phyloP scores from a whole-genome alignment of 2,113 vertebrate genomes.

The Xiphophorus hellerii region DNA sequence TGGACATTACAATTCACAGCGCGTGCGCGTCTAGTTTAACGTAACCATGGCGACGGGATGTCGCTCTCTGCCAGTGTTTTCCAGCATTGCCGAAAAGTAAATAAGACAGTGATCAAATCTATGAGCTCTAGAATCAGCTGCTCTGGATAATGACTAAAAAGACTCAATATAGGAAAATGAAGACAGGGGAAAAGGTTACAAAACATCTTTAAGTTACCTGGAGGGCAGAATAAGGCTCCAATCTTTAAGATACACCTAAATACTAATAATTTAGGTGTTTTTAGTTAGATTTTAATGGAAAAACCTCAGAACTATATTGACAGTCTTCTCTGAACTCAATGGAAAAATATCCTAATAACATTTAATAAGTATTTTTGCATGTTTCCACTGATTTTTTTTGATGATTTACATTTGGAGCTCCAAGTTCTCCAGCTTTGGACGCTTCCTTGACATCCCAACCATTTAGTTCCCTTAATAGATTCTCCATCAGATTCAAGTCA shows the following conservation, averaged over 20 bases:
- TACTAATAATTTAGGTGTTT: background rate
- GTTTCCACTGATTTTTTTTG: background rate
- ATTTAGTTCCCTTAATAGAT: background rate
- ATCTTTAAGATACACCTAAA: background rate
- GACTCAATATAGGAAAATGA: too few species aligned
- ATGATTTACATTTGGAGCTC: background rate
- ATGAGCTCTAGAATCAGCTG: too few species aligned
- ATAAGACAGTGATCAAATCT: background rate
- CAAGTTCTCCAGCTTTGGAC: background rate
- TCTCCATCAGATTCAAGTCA: background rate
- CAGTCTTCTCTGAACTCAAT: too few species aligned
- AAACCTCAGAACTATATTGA: too few species aligned
- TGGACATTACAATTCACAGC: conserved; percentile 46
- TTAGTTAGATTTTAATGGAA: background rate
- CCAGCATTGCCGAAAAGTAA: background rate
- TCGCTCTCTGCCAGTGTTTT: conserved; percentile 7
- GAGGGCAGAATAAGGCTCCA: too few species aligned
- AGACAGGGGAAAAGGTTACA: background rate
- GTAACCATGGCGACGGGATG: conserved; percentile 53
- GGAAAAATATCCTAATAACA: too few species aligned
- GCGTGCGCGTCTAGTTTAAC: conserved; percentile 12
- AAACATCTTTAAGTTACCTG: background rate
- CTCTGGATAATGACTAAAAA: too few species aligned
- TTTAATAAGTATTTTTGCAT: background rate
- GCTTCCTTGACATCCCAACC: background rate